A percentile compares a stretch with the other conserved stretches of the same genome.
Evolutionary conservation across 2,113 vertebrate genomes (phyloP).

Genomic region (Desmodus rotundus): DNA sequence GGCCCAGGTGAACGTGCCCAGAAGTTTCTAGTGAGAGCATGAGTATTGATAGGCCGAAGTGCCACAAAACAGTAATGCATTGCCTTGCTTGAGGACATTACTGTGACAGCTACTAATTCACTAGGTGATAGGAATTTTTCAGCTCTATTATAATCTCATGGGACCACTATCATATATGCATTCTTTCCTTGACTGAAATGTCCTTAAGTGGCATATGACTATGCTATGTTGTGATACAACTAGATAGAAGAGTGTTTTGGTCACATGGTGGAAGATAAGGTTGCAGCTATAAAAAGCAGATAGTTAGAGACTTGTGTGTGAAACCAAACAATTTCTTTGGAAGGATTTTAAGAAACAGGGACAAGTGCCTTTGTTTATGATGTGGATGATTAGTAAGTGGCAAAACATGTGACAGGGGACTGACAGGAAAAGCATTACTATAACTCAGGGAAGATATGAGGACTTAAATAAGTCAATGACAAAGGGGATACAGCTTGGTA

Average conservation of each 20-base stretch:
- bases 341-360: not conserved
- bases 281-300: not conserved
- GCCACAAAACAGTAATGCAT: not conserved
- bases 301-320: not conserved
- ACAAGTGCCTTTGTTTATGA: not conserved
- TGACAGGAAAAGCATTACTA: not conserved
- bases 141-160: not conserved
- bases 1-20: not conserved
- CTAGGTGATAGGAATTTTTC: not conserved
- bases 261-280: not conserved
- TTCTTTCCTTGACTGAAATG: not conserved
- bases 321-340: not conserved
- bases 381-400: not conserved
- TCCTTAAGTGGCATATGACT: not conserved
- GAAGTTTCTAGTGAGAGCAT: not conserved
- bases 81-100: not conserved
- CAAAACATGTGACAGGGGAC: not conserved
- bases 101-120: not conserved
- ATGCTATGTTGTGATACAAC: not conserved
- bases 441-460: not conserved
- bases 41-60: no score
- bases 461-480: not conserved
- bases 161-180: not conserved
- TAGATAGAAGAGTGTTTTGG: not conserved
- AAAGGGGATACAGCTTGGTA: not conserved